Percentiles rank a stretch among this genome's conserved stretches.
These are phyloP conservation scores for Hesperophylax magnus DNA, from an alignment of 1,140 invertebrate species.

Conservation along the genomic window DNA sequence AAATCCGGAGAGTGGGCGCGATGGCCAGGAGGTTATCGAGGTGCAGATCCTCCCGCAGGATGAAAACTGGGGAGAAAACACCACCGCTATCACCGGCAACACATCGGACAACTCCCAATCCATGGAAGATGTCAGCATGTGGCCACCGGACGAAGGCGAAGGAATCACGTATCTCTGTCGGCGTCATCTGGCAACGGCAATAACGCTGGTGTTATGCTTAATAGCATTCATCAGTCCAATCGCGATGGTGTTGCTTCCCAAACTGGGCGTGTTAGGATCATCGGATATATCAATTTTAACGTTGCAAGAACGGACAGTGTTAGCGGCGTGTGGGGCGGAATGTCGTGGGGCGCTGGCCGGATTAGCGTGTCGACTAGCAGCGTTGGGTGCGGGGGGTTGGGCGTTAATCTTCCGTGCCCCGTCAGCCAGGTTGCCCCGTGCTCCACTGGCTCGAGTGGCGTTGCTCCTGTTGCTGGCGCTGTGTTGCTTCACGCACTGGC, in stretches of 20 bases:
- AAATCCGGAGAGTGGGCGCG: constrained; percentile 76
- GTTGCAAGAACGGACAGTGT: constrained; percentile 40
- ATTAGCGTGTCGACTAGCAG: constrained; percentile 91
- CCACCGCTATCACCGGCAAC: constrained; percentile 96
- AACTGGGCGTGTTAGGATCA: constrained; percentile 81
- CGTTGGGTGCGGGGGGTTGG: constrained; percentile 94
- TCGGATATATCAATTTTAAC: constrained; percentile 44
- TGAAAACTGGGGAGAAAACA: constrained; percentile 99
- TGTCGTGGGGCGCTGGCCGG: constrained; percentile 89
- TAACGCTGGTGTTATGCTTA: constrained; percentile 83
- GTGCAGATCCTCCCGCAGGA: constrained; percentile 95
- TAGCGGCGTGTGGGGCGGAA: constrained; percentile 71
- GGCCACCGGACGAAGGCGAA: constrained; percentile 82
- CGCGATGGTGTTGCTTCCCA: constrained; percentile 94
- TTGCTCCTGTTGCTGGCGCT: constrained; percentile 92
- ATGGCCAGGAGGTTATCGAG: constrained; percentile 88
- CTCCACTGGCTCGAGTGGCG: constrained; percentile 92
- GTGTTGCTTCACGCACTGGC: constrained; percentile 96
- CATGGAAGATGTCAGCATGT: constrained; percentile 89
- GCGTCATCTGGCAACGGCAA: constrained; percentile 82
- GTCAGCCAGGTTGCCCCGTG: constrained; percentile 91
- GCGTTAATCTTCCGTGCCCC: constrained; percentile 84
- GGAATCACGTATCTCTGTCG: constrained; percentile 83
- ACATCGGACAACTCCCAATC: constrained; percentile 96
- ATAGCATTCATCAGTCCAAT: constrained; percentile 93